phyloP scores from a whole-genome alignment of 2,888 invertebrate genomes.

The Phortica magna region DNA sequence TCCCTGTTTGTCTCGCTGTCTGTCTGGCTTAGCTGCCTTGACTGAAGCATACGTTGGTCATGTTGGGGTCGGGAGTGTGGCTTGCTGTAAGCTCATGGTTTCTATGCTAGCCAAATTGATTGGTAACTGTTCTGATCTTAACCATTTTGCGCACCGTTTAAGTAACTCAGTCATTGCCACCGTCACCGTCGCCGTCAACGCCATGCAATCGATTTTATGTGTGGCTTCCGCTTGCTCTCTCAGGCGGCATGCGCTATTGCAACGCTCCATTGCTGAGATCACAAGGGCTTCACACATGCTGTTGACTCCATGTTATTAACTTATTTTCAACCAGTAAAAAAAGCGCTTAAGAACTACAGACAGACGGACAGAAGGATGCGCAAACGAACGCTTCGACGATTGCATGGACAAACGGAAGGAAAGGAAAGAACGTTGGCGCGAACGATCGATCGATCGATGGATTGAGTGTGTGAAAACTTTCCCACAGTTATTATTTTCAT shows the following conservation, averaged over 20 bases:
- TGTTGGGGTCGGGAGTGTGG: too few species aligned
- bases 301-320: slow-evolving; percentile 73
- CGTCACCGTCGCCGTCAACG: slow-evolving; percentile 19
- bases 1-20: too few species aligned
- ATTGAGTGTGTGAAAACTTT: slow-evolving; percentile 48
- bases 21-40: not conserved
- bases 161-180: slow-evolving; percentile 6
- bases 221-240: slow-evolving; percentile 59
- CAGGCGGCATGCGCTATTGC: not conserved
- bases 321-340: slow-evolving; percentile 75
- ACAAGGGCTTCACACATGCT: slow-evolving; percentile 31
- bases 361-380: slow-evolving; percentile 46
- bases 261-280: not conserved
- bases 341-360: slow-evolving; percentile 22
- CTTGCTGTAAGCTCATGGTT: too few species aligned
- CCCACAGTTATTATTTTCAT: slow-evolving; percentile 76
- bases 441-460: not conserved
- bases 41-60: too few species aligned
- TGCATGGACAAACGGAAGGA: not conserved
- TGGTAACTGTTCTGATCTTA: not conserved
- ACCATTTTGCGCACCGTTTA: slow-evolving; percentile 27
- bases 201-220: slow-evolving; percentile 56
- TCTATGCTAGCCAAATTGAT: too few species aligned
- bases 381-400: slow-evolving; percentile 12
- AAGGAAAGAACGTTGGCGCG: not conserved